Conservation (phyloP, 1,140 invertebrate species). For the Magallana angulata region DNA sequence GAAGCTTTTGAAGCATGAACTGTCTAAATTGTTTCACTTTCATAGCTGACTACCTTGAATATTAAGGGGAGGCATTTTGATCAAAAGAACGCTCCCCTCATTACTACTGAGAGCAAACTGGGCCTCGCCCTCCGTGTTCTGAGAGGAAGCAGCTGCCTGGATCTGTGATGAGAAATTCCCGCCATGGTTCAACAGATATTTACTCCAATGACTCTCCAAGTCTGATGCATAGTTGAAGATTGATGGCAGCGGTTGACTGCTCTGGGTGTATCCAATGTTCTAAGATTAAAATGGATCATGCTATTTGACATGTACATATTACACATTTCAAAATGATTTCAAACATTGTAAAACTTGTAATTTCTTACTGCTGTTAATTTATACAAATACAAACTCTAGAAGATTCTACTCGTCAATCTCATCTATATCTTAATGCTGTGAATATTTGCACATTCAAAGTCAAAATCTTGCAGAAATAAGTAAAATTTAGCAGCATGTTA, state of each 20-base stretch:
- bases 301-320: not conserved
- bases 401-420: no score
- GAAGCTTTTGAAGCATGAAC: no score
- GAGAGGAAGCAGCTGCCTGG: constrained; percentile 87
- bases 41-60: constrained; percentile 66
- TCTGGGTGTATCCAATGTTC: constrained; percentile 57
- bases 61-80: constrained; percentile 82
- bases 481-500: no score
- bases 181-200: constrained; percentile 87
- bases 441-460: no score
- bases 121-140: constrained; percentile 86
- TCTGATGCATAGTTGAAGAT: constrained; percentile 86
- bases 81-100: constrained; percentile 84
- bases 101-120: constrained; percentile 89
- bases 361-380: no score
- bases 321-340: no score
- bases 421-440: no score
- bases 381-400: no score
- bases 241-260: constrained; percentile 78
- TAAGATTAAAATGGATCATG: constrained; percentile 46
- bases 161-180: constrained; percentile 85
- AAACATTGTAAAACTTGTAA: no score
- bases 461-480: no score
- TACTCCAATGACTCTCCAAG: constrained; percentile 86
- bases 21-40: not conserved